These are phyloP conservation scores for Menidia menidia DNA, from an alignment of 2,797 vertebrate genomes.

Conservation along the genomic window DNA sequence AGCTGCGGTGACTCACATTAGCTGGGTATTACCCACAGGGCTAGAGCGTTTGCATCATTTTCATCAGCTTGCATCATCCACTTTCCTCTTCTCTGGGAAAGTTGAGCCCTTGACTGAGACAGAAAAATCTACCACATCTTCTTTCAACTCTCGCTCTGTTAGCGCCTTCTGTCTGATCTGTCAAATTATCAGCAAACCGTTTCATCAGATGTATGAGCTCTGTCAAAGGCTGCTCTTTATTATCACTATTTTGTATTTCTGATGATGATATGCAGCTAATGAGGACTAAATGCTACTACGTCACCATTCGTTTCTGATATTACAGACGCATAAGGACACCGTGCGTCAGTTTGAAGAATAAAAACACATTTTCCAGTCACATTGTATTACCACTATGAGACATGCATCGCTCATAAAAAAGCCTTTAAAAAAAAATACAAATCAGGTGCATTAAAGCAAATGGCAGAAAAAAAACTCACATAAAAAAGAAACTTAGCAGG, in stretches of 20 bases:
- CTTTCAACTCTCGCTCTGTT: constrained; percentile 69
- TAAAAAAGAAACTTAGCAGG: too few relatives aligned
- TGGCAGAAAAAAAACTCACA: too few relatives aligned
- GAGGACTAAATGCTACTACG: constrained; percentile 1
- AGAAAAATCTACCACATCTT: constrained; percentile 75
- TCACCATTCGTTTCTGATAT: not conserved
- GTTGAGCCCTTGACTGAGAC: constrained; percentile 74
- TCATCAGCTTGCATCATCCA: constrained; percentile 84
- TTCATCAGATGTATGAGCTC: constrained; percentile 65
- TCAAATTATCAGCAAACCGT: constrained; percentile 64
- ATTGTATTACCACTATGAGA: not conserved
- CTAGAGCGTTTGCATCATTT: constrained; percentile 82
- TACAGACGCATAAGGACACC: not conserved
- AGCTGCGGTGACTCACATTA: constrained; percentile 75
- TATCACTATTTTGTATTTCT: constrained; percentile 34
- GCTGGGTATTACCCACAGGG: constrained; percentile 74
- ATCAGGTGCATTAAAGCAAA: too few relatives aligned
- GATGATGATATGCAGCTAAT: constrained; percentile 14
- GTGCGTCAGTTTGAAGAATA: not conserved
- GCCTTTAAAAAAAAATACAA: too few relatives aligned
- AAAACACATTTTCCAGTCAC: not conserved
- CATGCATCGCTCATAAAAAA: too few relatives aligned
- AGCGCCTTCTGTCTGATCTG: constrained; percentile 59
- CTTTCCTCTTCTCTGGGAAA: constrained; percentile 77
- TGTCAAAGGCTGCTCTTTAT: constrained; percentile 53